Evolutionary conservation across 2,113 vertebrate genomes (phyloP), one percentile per base, ranked within the genome.

Genomic region (Archocentrus centrarchus): DNA sequence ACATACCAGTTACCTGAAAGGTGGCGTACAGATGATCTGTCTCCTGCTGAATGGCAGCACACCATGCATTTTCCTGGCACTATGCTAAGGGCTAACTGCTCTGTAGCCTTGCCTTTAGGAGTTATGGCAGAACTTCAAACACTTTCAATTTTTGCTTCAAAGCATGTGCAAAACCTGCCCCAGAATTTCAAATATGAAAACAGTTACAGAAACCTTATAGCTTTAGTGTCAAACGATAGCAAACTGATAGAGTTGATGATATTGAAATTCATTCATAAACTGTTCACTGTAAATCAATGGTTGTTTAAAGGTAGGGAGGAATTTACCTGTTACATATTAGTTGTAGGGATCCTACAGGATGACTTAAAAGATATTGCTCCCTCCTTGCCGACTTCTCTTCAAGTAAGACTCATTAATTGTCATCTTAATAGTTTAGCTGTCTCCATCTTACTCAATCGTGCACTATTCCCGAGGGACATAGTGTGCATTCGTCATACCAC

Each of bases 71-170:
- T 81, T 55, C 77, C 57, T 73, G 66, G 63, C 66, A 59, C 59
- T 61, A 6, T 32, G 80, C 81, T 66, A 11, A 70, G 57, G 85
- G 76, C 76, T 58, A 75, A 73, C 53, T 22, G 11, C 79, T 79
- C 75, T 66, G 73, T 24, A 77, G 80, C 53, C 11, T 58, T 10
- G 4, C 59, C 50, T 84, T 80, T 61, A 7, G 5, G 58, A n/a
- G 75, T 44, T 47, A 27, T 87, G 59, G 79, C 85, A 82, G 22
- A 79, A 80, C 85, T 86, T 93, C 78, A 91, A 85, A 75, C 76
- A 82, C 55, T 58, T 80, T 89, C 77, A 70, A 41, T 24, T 73
- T 13, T 15, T 3, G 15, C 81, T 81, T 83, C 83, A 47, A 68
- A 44, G 17, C 11, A 37, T 64, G 62, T 76, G 53, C 24, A 79